Evolutionary conservation across 2,113 vertebrate genomes (phyloP), one percentile per base, ranked within the genome.

Genomic region (Verasper variegatus): DNA sequence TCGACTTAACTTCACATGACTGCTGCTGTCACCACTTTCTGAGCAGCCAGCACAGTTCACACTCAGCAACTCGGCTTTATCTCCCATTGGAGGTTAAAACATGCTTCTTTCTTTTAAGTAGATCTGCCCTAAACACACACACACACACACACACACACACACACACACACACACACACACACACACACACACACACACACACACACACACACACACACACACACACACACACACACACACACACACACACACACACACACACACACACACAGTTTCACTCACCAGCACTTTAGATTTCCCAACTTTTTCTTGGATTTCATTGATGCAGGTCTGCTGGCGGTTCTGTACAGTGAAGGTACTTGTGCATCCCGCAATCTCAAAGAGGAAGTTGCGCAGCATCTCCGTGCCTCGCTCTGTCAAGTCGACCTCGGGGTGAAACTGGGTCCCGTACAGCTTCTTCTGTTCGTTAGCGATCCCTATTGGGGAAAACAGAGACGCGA

Each of bases 381-480:
- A 99, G 13, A 99, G 93, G 42, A 99, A 99, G 67, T 97, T 99
- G 71, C 96, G 96, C 91, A 99, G 92, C 94, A 99, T 98, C 76
- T 96, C 94, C 85, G 95, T 97, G 26, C 98, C 98, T 15, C 96
- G 95, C 90, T 97, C 97, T 0, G 98, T 99, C 35, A 99, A 94
- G 90, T 98, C 97, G 4, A 99, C 98, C 89, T 99, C 98, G 0
- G 98, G 98, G 79, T 99, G 98, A 91, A 99, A 99, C 87, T 99
- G 98, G 0, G 94, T 97, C 55, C 98, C 98, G 0, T 98, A 99
- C 21, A 99, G 93, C 37, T 99, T 99, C 89, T 99, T 99, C 51
- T 97, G 97, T 79, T 99, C 98, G 1, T 99, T 99, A 62, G 97
- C 97, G 78, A 99, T 99, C 55, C 96, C 98, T 99, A 52, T 35